Evolutionary conservation across 2,113 vertebrate species (phyloP).

Genomic region (Agapornis roseicollis): DNA sequence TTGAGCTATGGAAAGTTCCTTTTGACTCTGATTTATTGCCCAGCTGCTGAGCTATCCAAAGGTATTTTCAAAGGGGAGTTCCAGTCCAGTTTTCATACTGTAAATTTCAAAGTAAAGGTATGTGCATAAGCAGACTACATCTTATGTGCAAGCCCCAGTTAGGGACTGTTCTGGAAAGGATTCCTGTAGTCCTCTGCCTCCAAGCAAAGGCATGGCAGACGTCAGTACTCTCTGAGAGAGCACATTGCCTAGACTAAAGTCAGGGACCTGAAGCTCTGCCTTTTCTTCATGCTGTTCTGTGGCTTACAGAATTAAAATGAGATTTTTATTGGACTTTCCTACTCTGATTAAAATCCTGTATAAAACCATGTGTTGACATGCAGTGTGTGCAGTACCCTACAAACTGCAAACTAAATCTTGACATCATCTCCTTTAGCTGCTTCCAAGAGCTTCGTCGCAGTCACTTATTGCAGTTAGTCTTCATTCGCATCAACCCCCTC

Average conservation of each 20-base stretch:
- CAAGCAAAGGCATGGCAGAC: background rate
- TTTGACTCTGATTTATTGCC: background rate
- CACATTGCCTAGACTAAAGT: background rate
- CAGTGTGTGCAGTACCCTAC: rapidly evolving
- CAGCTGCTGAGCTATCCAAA: background rate
- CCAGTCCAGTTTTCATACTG: background rate
- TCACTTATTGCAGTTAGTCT: background rate
- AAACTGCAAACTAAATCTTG: background rate
- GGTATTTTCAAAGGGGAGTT: background rate
- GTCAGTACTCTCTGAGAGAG: background rate
- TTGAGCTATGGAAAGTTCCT: background rate
- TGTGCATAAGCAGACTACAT: background rate
- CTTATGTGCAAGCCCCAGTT: background rate
- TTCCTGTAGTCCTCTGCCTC: background rate
- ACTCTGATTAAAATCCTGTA: background rate
- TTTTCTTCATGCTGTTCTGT: background rate
- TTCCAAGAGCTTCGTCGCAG: background rate
- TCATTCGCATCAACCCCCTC: background rate
- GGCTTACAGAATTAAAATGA: background rate
- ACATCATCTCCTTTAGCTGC: background rate
- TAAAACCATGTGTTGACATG: rapidly evolving
- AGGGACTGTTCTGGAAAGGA: background rate
- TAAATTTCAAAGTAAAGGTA: background rate
- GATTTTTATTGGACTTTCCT: background rate
- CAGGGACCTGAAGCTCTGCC: background rate